Evolutionary conservation across 2,113 vertebrate genomes (phyloP), one percentile per base, ranked within the genome.

Genomic region (Xerus inauris): DNA sequence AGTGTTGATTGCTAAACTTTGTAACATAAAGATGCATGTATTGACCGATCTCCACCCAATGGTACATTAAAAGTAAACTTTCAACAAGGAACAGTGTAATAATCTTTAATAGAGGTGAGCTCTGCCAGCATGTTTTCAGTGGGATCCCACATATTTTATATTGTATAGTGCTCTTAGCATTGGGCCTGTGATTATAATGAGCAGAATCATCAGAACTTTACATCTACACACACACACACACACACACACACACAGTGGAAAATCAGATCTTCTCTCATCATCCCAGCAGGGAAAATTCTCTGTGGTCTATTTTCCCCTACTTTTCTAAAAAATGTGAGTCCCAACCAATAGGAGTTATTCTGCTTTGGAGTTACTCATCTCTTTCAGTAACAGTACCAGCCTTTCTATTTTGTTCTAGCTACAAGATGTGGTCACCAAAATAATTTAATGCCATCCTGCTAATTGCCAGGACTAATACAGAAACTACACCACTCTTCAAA

Each of bases 391-490:
- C 77, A 91, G 94, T 76, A 72, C 0, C 22, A 86, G 8, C 64
- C 3, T 59, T 26, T 97, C 22, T 54, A 93, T 32, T 95, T 97
- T 94, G 42, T 91, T 82, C 57, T 82, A 95, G 54, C 79, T 94
- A 90, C 26, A 81, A 54, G 49, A 83, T 6, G 0, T 24, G 96
- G 95, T 67, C 38, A 77, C 88, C 26, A 94, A 72, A 92, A 67
- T 96, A 97, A 97, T 95, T 89, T 87, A 88, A 95, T 94, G 94
- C 94, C 88, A 92, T 77, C 91, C 8, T 95, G 28, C 30, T 98
- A 98, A 98, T 98, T 7, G 5, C 71, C 91, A 73, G 80, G 65
- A 59, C 14, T 97, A 97, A 97, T 85, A 96, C 35, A 92, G 83
- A 93, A 97, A 94, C 20, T 90, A 40, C 62, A 51, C 47, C 85